These are phyloP conservation scores for Enteromius thamalakanensis DNA, from an alignment of 2,797 vertebrate genomes.

Conservation along the genomic window DNA sequence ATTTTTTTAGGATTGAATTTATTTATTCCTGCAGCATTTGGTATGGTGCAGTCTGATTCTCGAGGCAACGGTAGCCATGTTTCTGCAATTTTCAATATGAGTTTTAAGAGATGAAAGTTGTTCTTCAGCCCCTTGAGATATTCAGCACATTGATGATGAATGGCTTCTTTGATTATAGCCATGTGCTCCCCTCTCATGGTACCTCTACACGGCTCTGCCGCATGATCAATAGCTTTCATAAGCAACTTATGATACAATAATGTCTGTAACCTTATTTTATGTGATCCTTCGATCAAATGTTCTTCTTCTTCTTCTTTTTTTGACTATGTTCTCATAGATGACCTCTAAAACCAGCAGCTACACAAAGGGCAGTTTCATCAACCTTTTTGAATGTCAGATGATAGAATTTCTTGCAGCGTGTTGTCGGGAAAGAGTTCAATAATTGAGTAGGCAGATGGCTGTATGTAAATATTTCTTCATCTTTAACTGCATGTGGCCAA, in stretches of 20 bases:
- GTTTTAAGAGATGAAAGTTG: constrained; percentile 38
- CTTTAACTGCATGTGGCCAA: background rate
- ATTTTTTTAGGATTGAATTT: background rate
- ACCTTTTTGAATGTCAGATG: background rate
- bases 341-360: background rate
- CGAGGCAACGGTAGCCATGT: background rate
- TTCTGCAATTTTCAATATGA: constrained; percentile 37
- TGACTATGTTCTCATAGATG: background rate
- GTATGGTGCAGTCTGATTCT: constrained; percentile 8
- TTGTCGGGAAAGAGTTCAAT: background rate
- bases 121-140: constrained; percentile 31
- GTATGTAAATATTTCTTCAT: background rate
- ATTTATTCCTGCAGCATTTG: background rate
- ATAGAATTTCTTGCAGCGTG: background rate
- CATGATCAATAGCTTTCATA: constrained; percentile 43
- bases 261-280: constrained; percentile 21
- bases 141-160: constrained; percentile 36
- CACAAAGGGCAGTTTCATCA: background rate
- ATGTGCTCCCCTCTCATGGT: background rate
- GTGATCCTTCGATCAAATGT: background rate
- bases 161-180: constrained; percentile 36
- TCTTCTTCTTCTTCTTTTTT: background rate
- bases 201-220: background rate
- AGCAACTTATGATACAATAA: constrained; percentile 10
- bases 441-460: background rate